Evolutionary conservation across 2,113 vertebrate species (phyloP), one percentile per base, ranked within the genome.

Genomic region (Petaurus breviceps): DNA sequence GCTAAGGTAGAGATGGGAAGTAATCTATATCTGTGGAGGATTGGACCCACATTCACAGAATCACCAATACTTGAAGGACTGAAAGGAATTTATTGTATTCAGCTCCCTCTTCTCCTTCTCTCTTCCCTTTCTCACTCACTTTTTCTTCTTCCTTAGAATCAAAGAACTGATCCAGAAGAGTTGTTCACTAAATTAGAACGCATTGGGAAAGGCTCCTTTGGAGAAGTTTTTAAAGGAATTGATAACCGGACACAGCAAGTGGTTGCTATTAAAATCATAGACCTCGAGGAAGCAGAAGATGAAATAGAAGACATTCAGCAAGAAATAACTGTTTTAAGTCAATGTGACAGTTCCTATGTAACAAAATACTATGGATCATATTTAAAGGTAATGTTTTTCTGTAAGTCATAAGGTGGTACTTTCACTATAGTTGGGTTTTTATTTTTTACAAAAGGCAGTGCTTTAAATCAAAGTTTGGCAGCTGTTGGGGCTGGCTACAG

Each of bases 291-390:
- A 99, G 99, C 99, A 0, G 99, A 99, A 98, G 99, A 99, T 97
- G 99, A 99, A 98, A 99, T 99, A 96, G 99, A 99, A 98, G 99
- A 99, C 98, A 99, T 99, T 97, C 99, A 99, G 98, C 99, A 99
- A 98, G 99, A 99, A 98, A 99, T 99, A 98, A 99, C 99, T 14
- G 99, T 99, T 55, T 98, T 99, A 96, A 99, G 99, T 97, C 99
- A 99, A 98, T 99, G 99, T 46, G 99, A 99, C 98, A 99, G 99
- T 94, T 99, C 99, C 9, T 99, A 99, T 92, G 99, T 99, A 98
- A 99, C 99, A 94, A 99, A 99, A 98, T 99, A 99, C 98, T 99
- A 98, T 3, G 99, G 99, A 97, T 99, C 99, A 22, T 99, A 99
- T 98, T 99, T 99, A 98, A 99, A 99, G 99, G 99, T 99, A 99